phyloP scores from a whole-genome alignment of 92 coral and sea anemone species.

The Pocillopora grandis region DNA sequence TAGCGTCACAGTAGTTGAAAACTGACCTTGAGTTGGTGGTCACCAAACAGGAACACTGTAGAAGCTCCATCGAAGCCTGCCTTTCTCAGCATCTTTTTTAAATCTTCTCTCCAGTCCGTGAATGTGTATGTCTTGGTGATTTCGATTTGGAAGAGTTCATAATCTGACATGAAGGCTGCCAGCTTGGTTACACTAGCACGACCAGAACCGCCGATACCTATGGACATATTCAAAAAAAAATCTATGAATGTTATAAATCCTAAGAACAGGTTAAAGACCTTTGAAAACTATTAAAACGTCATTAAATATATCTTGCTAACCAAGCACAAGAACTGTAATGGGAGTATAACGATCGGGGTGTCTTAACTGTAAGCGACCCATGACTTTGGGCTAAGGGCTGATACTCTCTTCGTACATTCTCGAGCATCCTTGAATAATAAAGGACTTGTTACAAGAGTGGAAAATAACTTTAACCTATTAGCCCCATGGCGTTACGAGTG shows the following conservation, averaged over 20 bases:
- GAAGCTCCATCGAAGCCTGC: conserved; percentile 90
- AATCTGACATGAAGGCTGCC: conserved; percentile 98
- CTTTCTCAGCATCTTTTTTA: conserved; percentile 86
- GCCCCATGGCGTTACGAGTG: too few relatives aligned
- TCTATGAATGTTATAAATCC: neutral
- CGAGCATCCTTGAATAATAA: too few relatives aligned
- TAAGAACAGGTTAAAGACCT: too few relatives aligned
- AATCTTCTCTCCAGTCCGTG: conserved; percentile 94
- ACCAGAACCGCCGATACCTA: conserved; percentile 98
- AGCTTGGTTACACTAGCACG: conserved; percentile 89
- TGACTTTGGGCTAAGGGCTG: too few relatives aligned
- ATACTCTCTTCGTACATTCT: too few relatives aligned
- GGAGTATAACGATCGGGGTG: too few relatives aligned
- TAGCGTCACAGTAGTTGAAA: neutral
- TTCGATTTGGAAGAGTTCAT: conserved; percentile 95
- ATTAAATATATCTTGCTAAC: too few relatives aligned
- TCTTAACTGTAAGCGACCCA: too few relatives aligned
- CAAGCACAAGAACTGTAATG: too few relatives aligned
- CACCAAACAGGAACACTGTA: conserved; percentile 91
- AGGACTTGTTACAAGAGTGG: too few relatives aligned
- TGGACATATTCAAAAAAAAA: neutral
- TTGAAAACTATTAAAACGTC: too few relatives aligned
- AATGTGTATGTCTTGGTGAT: conserved; percentile 91
- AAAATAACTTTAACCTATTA: too few relatives aligned
- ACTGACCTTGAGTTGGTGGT: conserved; percentile 89